phyloP scores from a whole-genome alignment of 2,113 vertebrate genomes.

The Eulemur macaco region DNA sequence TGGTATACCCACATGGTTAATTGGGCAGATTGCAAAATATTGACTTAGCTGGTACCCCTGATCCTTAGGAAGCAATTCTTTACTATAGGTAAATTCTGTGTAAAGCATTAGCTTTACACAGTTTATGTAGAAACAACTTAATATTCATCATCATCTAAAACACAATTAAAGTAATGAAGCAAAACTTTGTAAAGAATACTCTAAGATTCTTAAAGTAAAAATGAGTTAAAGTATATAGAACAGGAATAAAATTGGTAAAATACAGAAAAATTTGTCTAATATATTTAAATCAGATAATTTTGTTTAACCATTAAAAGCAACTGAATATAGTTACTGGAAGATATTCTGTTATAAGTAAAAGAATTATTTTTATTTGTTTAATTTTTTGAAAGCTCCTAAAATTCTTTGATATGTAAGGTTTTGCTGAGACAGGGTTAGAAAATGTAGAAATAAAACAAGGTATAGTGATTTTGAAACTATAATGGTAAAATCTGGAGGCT shows the following conservation, averaged over 20 bases:
- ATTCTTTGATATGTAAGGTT: background rate
- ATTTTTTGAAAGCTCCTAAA: background rate
- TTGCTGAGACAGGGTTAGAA: background rate
- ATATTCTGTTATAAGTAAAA: background rate
- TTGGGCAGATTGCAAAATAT: background rate
- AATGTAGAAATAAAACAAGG: no score
- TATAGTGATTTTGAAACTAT: background rate
- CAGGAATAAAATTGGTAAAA: background rate
- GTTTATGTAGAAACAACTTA: background rate
- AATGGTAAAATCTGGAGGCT: background rate
- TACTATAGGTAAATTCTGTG: background rate
- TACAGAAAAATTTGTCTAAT: background rate
- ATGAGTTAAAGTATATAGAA: background rate
- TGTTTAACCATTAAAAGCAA: background rate
- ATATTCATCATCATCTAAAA: background rate
- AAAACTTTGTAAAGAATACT: background rate
- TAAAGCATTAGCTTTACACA: background rate
- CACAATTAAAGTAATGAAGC: slow-evolving; percentile 11
- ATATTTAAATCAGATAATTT: background rate
- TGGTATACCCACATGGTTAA: background rate
- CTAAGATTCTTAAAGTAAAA: background rate
- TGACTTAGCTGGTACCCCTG: background rate
- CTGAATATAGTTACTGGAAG: background rate
- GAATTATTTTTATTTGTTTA: background rate
- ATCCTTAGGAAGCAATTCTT: background rate